These are phyloP conservation scores for Agriotes lineatus DNA, from an alignment of 2,888 invertebrate species.

Conservation along the genomic window DNA sequence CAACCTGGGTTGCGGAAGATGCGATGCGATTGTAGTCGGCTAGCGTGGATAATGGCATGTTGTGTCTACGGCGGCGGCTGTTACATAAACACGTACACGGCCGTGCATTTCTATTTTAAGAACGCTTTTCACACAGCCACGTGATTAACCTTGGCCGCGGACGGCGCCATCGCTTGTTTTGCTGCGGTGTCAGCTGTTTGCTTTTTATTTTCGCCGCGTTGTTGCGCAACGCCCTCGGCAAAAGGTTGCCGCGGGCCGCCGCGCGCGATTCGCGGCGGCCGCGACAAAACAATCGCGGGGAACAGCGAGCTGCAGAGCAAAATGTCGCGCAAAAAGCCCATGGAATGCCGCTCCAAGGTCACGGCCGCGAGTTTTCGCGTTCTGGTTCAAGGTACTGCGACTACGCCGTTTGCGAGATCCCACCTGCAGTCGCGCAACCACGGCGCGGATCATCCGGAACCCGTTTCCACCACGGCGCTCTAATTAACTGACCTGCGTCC, in stretches of 20 bases:
- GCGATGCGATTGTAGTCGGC: slow-evolving; percentile 25
- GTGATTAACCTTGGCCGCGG: slow-evolving; percentile 59
- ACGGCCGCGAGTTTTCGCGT: slow-evolving; percentile 41
- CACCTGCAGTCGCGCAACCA: neutral
- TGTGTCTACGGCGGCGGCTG: slow-evolving; percentile 32
- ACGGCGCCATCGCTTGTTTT: slow-evolving; percentile 51
- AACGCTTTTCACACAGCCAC: slow-evolving; percentile 50
- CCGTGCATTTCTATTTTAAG: slow-evolving; percentile 56
- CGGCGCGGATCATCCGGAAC: neutral
- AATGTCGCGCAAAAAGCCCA: slow-evolving; percentile 43
- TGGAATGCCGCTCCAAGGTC: slow-evolving; percentile 45
- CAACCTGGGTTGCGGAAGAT: slow-evolving; percentile 23
- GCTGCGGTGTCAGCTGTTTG: slow-evolving; percentile 38
- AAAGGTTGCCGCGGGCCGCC: slow-evolving; percentile 10
- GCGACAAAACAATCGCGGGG: too few species aligned
- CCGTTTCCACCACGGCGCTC: neutral
- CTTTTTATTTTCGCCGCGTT: slow-evolving; percentile 23
- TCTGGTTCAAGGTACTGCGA: slow-evolving; percentile 16
- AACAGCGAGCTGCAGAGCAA: slow-evolving; percentile 9
- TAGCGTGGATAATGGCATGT: slow-evolving; percentile 37
- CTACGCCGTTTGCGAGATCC: slow-evolving; percentile 9
- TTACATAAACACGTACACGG: slow-evolving; percentile 46
- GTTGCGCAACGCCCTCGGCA: slow-evolving; percentile 16
- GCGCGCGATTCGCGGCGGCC: too few species aligned
- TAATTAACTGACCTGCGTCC: slow-evolving; percentile 14